These are phyloP conservation scores for Ips nitidus DNA, from an alignment of 1,140 invertebrate species.

Conservation along the genomic window DNA sequence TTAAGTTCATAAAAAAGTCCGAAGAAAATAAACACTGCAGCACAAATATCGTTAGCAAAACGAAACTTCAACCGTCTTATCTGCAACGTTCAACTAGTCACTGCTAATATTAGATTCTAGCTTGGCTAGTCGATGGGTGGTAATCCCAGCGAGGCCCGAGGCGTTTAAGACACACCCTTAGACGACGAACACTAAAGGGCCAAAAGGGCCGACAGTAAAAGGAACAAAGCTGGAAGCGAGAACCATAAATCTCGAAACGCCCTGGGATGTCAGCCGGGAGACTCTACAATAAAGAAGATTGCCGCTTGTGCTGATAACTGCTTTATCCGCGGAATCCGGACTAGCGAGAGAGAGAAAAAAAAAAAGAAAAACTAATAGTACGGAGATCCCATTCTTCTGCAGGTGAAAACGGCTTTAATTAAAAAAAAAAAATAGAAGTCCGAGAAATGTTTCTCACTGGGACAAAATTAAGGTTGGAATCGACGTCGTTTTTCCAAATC, in stretches of 20 bases:
- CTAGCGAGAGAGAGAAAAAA: background rate
- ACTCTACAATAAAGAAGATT: constrained; percentile 37
- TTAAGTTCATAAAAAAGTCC: too few relatives aligned
- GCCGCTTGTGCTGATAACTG: constrained; percentile 38
- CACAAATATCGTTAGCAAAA: too few relatives aligned
- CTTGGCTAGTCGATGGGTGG: too few relatives aligned
- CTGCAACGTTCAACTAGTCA: too few relatives aligned
- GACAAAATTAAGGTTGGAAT: too few relatives aligned
- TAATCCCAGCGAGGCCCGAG: constrained; percentile 15
- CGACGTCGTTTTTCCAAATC: too few relatives aligned
- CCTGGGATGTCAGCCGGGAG: constrained; percentile 34
- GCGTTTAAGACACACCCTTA: constrained; percentile 23
- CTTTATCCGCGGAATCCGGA: constrained; percentile 37
- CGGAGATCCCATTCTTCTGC: constrained; percentile 17
- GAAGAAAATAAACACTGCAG: too few relatives aligned
- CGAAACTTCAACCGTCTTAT: too few relatives aligned
- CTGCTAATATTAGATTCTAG: too few relatives aligned
- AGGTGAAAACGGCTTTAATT: constrained; percentile 28
- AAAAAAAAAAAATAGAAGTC: constrained; percentile 7
- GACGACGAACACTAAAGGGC: constrained; percentile 27
- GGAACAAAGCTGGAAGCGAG: constrained; percentile 39
- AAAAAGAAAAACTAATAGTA: constrained; percentile 37
- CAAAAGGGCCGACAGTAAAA: constrained; percentile 37
- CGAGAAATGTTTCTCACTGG: background rate
- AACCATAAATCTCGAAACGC: constrained; percentile 39